Evolutionary conservation across 1,140 invertebrate species (phyloP), one percentile per base, ranked within the genome.

Genomic region (Hermetia illucens): DNA sequence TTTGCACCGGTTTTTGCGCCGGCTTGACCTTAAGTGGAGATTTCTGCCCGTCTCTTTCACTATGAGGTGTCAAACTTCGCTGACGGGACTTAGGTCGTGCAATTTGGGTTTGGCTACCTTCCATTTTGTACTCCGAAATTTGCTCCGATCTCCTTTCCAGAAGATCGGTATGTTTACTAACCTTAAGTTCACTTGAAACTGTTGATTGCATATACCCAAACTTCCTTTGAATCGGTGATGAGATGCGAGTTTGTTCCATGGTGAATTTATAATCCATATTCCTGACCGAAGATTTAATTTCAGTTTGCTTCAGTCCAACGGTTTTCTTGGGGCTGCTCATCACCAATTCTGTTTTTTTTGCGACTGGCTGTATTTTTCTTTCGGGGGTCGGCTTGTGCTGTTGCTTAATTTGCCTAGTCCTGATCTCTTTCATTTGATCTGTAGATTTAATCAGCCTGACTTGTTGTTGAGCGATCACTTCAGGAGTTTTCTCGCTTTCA

Each of bases 201-300:
- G 65, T 66, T 1, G 64, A 64, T 36, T 61, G 58, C 63, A 66
- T 65, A 39, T 65, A 66, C 3, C 63, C 60, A 42, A 55, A 49
- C 3, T 53, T 34, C 25, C 47, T 3, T 20, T n/a, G n/a, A n/a
- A 8, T n/a, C 6, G 24, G 24, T 8, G 24, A 25, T 25, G 6
- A 6, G 24, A n/a, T 8, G n/a, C 24, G 6, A n/a, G 6, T 25
- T 8, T 25, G 24, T 25, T 25, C 24, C 24, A 25, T 32, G 31
- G 31, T 21, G 12, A 19, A 16, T 17, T 6, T 21, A 5, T 8
- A 5, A 6, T 35, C 15, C 16, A 21, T 15, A 21, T 19, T 10
- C 6, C 21, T 35, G 5, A 19, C 18, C 15, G 21, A 16, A 35
- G 20, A 15, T 17, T 6, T 35, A 35, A 5, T 32, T 8, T 6